Conservation (phyloP, 1,140 invertebrate species). For the Meloidogyne exigua region DNA sequence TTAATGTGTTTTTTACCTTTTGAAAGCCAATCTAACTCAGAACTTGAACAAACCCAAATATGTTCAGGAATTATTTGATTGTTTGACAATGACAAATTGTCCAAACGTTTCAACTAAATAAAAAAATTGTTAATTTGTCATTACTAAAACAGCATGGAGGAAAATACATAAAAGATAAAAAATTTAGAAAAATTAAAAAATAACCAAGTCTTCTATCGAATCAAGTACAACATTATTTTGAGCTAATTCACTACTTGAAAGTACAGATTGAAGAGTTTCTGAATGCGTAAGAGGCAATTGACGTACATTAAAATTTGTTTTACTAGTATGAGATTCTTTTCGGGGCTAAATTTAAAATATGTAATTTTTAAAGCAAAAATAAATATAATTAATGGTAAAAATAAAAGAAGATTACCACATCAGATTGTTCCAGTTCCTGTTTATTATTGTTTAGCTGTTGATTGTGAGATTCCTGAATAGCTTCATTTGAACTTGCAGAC, state of each 20-base stretch:
- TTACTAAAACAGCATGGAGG: too few relatives aligned
- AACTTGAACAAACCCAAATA: conserved; percentile 34
- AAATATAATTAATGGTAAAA: neutral
- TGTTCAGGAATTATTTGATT: conserved; percentile 25
- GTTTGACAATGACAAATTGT: neutral
- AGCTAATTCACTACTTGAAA: neutral
- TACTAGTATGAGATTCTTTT: neutral
- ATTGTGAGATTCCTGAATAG: neutral
- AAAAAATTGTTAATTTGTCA: too few relatives aligned
- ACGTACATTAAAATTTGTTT: neutral
- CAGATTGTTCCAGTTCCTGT: conserved; percentile 6
- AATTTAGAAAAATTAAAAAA: neutral
- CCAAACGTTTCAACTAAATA: conserved; percentile 17
- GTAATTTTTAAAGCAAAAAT: neutral
- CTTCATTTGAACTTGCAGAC: conserved; percentile 39
- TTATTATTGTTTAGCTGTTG: conserved; percentile 7
- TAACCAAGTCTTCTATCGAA: conserved; percentile 20
- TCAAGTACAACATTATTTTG: conserved; percentile 10
- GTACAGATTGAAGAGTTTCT: conserved; percentile 18
- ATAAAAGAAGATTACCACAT: conserved; percentile 11
- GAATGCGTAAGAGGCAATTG: conserved; percentile 11
- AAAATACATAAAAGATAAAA: too few relatives aligned
- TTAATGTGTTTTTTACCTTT: conserved; percentile 2
- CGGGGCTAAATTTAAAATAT: neutral
- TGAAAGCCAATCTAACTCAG: conserved; percentile 46